Conservation (phyloP, 1,140 invertebrate species). For the Ruditapes philippinarum region DNA sequence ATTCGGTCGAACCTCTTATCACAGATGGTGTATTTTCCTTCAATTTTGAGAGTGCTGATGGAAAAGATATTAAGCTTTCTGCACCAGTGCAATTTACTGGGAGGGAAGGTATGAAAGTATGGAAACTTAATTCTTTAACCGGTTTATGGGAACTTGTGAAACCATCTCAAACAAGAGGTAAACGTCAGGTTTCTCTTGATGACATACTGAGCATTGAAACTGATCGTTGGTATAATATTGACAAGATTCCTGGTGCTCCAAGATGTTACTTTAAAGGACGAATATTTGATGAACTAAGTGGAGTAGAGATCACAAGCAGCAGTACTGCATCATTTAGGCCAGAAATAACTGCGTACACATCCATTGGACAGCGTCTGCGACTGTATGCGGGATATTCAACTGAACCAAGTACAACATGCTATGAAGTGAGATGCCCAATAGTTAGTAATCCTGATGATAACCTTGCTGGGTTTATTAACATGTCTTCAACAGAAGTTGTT, state of each 20-base stretch:
- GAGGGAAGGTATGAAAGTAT: slow-evolving; percentile 24
- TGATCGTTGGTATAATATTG: slow-evolving; percentile 37
- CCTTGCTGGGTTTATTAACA: slow-evolving; percentile 3
- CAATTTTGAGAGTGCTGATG: not conserved
- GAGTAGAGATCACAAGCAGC: not conserved
- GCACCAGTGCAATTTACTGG: not conserved
- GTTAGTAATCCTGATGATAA: not conserved
- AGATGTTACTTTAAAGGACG: slow-evolving; percentile 47
- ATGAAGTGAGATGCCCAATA: slow-evolving; percentile 16
- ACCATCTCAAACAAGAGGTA: not conserved
- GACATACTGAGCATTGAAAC: slow-evolving; percentile 10
- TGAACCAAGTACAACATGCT: slow-evolving; percentile 7
- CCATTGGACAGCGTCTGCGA: slow-evolving; percentile 8
- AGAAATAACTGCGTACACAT: slow-evolving; percentile 32
- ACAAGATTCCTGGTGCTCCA: slow-evolving; percentile 35
- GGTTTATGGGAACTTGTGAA: not conserved
- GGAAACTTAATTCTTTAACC: not conserved
- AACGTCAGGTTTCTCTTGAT: slow-evolving; percentile 26
- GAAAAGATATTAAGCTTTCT: not conserved
- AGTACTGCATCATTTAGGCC: slow-evolving; percentile 22
- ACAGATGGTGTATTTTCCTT: slow-evolving; percentile 4
- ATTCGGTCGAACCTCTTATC: not conserved
- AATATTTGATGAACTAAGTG: slow-evolving; percentile 12
- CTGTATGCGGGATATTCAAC: slow-evolving; percentile 2
- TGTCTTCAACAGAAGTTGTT: slow-evolving; percentile 32